Conservation (phyloP, 2,113 vertebrate genomes). For the Emydura subglobosa region DNA sequence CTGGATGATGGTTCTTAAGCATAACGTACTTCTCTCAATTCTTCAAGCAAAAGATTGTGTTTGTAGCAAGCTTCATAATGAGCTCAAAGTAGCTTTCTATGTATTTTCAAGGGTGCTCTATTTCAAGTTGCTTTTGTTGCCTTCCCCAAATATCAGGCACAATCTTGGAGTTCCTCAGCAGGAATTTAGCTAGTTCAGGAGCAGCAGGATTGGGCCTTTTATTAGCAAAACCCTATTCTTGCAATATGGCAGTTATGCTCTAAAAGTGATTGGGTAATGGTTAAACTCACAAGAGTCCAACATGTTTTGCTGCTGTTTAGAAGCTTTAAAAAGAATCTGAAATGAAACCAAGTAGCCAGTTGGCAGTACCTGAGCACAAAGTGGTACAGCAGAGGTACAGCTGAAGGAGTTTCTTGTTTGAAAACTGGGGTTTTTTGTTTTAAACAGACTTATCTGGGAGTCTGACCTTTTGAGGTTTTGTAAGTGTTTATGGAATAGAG, state of each 20-base stretch:
- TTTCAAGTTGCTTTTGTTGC: not conserved
- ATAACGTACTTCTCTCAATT: not conserved
- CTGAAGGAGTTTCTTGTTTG: not conserved
- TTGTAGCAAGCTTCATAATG: not conserved
- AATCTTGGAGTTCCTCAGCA: not conserved
- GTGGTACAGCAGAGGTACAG: not conserved
- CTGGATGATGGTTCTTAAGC: constrained; percentile 55
- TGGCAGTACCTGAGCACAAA: not conserved
- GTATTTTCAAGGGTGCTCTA: not conserved
- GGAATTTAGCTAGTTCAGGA: not conserved
- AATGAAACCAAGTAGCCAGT: not conserved
- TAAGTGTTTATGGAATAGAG: not conserved
- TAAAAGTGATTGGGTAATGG: not conserved
- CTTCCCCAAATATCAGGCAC: not conserved
- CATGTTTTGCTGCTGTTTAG: not conserved
- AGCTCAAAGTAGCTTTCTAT: not conserved
- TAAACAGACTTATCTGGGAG: not conserved
- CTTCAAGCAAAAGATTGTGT: not conserved
- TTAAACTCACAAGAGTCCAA: not conserved
- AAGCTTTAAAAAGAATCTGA: not conserved
- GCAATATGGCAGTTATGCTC: not conserved
- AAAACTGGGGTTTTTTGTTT: not conserved
- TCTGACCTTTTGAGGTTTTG: not conserved
- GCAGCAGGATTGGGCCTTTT: not conserved
- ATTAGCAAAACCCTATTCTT: not conserved